phyloP scores from a whole-genome alignment of 2,888 invertebrate species.

The Anagyrus pseudococci region DNA sequence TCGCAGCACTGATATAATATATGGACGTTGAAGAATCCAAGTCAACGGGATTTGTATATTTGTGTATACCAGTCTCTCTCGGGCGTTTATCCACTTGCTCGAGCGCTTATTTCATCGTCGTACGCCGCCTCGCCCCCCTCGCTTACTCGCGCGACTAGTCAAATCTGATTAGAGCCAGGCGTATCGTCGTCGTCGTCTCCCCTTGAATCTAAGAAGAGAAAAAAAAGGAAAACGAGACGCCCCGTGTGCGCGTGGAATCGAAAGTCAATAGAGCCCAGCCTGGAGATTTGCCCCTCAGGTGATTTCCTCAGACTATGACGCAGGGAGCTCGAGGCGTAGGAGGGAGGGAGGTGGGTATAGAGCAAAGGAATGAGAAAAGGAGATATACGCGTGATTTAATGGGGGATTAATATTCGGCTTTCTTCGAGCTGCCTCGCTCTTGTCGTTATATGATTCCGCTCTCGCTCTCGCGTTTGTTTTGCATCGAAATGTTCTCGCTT shows the following conservation, averaged over 20 bases:
- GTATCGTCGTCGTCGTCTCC: not conserved
- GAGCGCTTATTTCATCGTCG: too few species aligned
- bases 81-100: too few species aligned
- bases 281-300: slow-evolving; percentile 28
- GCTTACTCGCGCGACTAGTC: too few species aligned
- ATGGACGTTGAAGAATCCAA: too few species aligned
- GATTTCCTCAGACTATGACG: slow-evolving; percentile 30
- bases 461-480: slow-evolving; percentile 34
- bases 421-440: slow-evolving; percentile 2
- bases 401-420: slow-evolving; percentile 33
- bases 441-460: slow-evolving; percentile 14
- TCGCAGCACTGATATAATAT: too few species aligned
- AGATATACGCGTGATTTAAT: slow-evolving; percentile 29
- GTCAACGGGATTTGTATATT: too few species aligned
- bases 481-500: slow-evolving; percentile 26
- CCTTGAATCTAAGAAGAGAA: slow-evolving; percentile 12
- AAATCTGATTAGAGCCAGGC: slow-evolving; percentile 34
- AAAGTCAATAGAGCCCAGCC: slow-evolving; percentile 26
- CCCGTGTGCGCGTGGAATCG: slow-evolving; percentile 4
- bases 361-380: too few species aligned
- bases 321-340: too few species aligned
- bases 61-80: too few species aligned
- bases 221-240: slow-evolving; percentile 13
- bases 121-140: too few species aligned
- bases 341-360: too few species aligned